Conservation (phyloP, 2,113 vertebrate genomes). For the Cyprinodon brontotheroides region DNA sequence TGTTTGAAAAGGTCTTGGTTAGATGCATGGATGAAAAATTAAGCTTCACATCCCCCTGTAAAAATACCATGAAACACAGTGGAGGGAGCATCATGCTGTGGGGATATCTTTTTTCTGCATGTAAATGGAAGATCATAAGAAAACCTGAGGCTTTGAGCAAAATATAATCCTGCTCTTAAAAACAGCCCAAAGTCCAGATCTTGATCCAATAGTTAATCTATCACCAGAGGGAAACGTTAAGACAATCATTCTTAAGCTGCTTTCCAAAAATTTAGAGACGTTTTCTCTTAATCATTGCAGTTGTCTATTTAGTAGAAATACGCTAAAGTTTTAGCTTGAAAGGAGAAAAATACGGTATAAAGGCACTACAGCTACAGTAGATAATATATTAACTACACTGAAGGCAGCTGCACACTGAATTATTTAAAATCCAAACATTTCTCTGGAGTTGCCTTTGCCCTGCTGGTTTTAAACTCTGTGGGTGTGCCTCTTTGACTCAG, state of each 20-base stretch:
- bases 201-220: not conserved
- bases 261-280: too few relatives aligned
- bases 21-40: too few relatives aligned
- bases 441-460: slow-evolving; percentile 12
- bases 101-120: too few relatives aligned
- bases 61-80: too few relatives aligned
- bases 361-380: slow-evolving; percentile 2
- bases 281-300: too few relatives aligned
- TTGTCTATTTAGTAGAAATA: not conserved
- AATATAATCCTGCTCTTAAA: not conserved
- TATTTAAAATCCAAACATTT: slow-evolving; percentile 42
- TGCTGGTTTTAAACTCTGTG: slow-evolving; percentile 24
- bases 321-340: not conserved
- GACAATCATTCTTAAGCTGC: not conserved
- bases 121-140: too few relatives aligned
- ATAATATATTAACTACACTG: slow-evolving; percentile 1
- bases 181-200: not conserved
- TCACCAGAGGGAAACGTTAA: not conserved
- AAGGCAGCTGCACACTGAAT: not conserved
- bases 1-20: too few relatives aligned
- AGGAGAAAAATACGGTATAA: not conserved
- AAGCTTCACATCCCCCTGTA: too few relatives aligned
- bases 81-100: too few relatives aligned
- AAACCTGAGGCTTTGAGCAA: not conserved
- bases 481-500: slow-evolving; percentile 13